Base-by-base conservation (phyloP, 2,888 invertebrate species). In the Acronicta aceris region DNA sequence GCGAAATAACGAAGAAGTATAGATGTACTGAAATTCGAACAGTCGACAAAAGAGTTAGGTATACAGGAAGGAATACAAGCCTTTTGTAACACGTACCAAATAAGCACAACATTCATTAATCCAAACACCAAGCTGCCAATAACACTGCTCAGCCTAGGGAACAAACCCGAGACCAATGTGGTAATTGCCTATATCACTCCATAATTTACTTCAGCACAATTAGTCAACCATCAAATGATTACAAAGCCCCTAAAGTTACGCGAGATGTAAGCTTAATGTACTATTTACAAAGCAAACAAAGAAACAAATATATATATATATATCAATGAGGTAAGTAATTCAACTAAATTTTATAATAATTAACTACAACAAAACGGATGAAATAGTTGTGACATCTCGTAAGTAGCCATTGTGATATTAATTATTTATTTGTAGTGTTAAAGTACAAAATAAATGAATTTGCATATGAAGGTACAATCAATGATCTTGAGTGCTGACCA, bases 281-380 rank as follows among this genome's bases (percentile, higher is more conserved):
- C 58, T 76, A 79, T 79, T 57, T 78, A 78, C 79, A 79, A 48
- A 71, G 33, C 38, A 55, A 71, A 62, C 42, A 59, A 57, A 66
- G 40, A 64, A 67, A 60, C 54, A 69, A 62, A 50, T 76, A 76
- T 77, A 66, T 76, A 78, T 76, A 76, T 77, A 65, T 79, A 78
- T 71, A 78, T 54, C 52, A 33, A 17, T 74, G 77, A 87, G 87
- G 88, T 88, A 88, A 81, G 88, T 88, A 88, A 81, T 79, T 60
- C 33, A 62, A 67, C 64, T 63, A 76, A 74, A 75, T 70, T 76
- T 59, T 13, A 53, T 17, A 73, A 58, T 47, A 65, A 63, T 50
- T 50, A 70, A 67, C 65, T 71, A 62, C 56, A 65, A 77, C 46
- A 62, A 67, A 55, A 74, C 42, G 33, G 51, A 66, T 50, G 43